Base-by-base conservation (phyloP, 2,797 vertebrate genomes). In the Microtus obscurus region DNA sequence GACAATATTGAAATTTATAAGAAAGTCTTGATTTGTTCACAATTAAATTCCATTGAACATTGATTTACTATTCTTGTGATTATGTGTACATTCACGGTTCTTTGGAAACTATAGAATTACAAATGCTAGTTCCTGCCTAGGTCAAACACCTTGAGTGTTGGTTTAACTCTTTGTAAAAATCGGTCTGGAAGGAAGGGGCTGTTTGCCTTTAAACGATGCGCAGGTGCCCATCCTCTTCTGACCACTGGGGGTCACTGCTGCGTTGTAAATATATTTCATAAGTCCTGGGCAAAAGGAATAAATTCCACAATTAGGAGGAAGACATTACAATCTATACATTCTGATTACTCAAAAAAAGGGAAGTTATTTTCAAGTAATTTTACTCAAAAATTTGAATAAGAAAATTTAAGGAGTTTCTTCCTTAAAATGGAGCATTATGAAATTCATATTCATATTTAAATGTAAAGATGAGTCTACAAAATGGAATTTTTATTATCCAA, bases 221-320 rank as follows among this genome's bases (percentile, higher is more conserved):
- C 51, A 88, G n/a, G 59, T 90, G 27, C 65, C 17, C 17, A 16
- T 43, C 13, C 27, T 87, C n/a, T 86, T 76, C 0, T 10, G 1
- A 51, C 91, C 97, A 87, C 97, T 97, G 95, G 98, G 86, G 93
- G 98, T 53, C 77, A 40, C 93, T 95, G 83, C 94, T 97, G 96
- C 48, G 67, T 91, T 71, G 90, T 69, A 1, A 1, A 80, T 89
- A 3, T 37, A 83, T n/a, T 89, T 69, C 21, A 19, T 40, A 53
- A 53, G 17, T 71, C 11, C 48, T 25, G 65, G 16, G 65, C 65
- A 74, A 85, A 76, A 77, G 12, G 5, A 9, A 69, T 40, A 16
- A 16, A 6, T 92, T 95, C 88, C 86, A 67, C 67, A 92, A 87
- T 82, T n/a, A 63, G 17, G 27, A 97, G 3, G 0, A 78, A 87